A percentile compares a stretch with the other conserved stretches of the same genome.
phyloP scores from a whole-genome alignment of 2,888 invertebrate genomes.

The Plebejus argus region DNA sequence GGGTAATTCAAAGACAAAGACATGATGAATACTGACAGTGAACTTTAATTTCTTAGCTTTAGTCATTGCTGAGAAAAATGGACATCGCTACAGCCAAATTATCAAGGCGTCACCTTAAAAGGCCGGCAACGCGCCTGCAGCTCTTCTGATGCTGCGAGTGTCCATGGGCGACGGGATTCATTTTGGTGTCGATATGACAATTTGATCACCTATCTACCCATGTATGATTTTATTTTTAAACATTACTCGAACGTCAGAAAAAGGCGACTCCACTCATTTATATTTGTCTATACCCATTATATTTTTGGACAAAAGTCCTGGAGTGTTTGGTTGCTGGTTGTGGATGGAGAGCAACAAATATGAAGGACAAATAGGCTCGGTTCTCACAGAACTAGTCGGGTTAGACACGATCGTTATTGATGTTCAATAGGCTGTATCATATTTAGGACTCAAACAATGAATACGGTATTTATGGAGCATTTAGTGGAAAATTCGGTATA shows the following conservation, averaged over 20 bases:
- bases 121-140: too few relatives aligned
- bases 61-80: too few relatives aligned
- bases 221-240: not conserved
- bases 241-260: not conserved
- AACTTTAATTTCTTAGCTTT: too few relatives aligned
- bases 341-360: slow-evolving; percentile 59
- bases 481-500: not conserved
- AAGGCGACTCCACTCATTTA: slow-evolving; percentile 62
- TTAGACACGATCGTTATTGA: slow-evolving; percentile 48
- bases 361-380: slow-evolving; percentile 63
- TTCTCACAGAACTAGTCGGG: slow-evolving; percentile 62
- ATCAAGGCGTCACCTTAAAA: too few relatives aligned
- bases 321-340: slow-evolving; percentile 70
- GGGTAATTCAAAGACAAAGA: too few relatives aligned
- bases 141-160: too few relatives aligned
- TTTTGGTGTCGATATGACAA: too few relatives aligned
- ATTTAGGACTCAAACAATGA: not conserved
- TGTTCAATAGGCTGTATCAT: slow-evolving; percentile 21
- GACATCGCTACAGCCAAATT: too few relatives aligned
- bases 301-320: slow-evolving; percentile 76
- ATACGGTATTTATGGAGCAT: not conserved
- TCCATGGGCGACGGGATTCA: too few relatives aligned
- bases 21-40: too few relatives aligned
- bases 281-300: slow-evolving; percentile 78
- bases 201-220: too few relatives aligned